A percentile compares a stretch with the other conserved stretches of the same genome.
These are phyloP conservation scores for Nephrotoma appendiculata DNA, from an alignment of 2,888 invertebrate genomes.

Conservation along the genomic window DNA sequence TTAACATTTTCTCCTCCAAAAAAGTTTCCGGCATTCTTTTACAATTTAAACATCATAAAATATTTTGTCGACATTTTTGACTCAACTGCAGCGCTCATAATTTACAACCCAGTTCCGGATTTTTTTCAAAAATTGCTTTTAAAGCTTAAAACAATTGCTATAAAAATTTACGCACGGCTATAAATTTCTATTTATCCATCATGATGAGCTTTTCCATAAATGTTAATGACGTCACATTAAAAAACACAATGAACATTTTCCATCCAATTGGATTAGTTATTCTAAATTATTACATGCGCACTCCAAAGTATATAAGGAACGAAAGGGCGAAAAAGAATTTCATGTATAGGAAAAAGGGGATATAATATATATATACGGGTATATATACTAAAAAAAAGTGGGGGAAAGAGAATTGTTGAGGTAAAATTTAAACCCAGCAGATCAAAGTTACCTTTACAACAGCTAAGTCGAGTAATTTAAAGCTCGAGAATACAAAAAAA, in stretches of 20 bases:
- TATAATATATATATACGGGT: background rate
- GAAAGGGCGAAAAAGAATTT: background rate
- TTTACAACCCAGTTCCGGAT: background rate
- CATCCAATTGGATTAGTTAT: slow-evolving; percentile 12
- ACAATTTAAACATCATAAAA: background rate
- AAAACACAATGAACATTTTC: slow-evolving; percentile 2
- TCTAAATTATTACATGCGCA: slow-evolving; percentile 12
- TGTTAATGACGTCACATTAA: slow-evolving; percentile 11
- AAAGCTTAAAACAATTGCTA: background rate
- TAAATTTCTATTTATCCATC: background rate
- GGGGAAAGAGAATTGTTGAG: slow-evolving; percentile 16
- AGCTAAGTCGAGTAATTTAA: slow-evolving; percentile 31
- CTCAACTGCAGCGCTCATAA: background rate
- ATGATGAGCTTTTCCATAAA: background rate
- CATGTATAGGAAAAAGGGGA: background rate
- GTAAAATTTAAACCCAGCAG: slow-evolving; percentile 19
- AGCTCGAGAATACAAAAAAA: slow-evolving; percentile 18
- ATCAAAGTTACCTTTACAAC: slow-evolving; percentile 35
- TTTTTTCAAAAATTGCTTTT: background rate
- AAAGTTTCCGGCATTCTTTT: background rate
- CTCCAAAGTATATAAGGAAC: background rate
- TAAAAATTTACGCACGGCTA: background rate
- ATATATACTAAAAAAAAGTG: background rate
- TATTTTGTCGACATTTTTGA: background rate
- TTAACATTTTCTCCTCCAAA: background rate